A percentile compares a stretch with the other conserved stretches of the same genome.
Evolutionary conservation across 1,140 invertebrate species (phyloP).

Genomic region (Bombus terrestris): DNA sequence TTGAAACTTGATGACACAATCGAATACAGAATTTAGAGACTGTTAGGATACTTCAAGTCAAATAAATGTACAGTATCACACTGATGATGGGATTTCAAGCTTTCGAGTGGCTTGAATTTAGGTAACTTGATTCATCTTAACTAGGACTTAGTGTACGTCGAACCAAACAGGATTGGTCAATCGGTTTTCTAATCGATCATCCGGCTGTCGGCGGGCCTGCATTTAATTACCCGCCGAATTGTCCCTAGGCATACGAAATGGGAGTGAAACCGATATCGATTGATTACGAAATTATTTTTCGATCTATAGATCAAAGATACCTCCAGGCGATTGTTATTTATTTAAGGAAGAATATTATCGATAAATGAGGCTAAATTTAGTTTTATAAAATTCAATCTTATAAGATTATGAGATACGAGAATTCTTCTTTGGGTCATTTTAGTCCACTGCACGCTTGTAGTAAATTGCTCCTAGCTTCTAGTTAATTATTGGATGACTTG

Average conservation of each 20-base stretch:
- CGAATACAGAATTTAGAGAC: no score
- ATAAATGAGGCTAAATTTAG: no score
- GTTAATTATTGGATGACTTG: not conserved
- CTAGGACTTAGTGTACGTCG: not conserved
- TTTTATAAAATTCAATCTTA: no score
- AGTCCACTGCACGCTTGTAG: not conserved
- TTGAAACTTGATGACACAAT: no score
- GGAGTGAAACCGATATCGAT: conserved; percentile 38
- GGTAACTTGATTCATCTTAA: not conserved
- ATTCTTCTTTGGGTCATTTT: not conserved
- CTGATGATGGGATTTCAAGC: no score
- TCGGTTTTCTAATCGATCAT: conserved; percentile 40
- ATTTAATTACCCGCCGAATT: conserved; percentile 13
- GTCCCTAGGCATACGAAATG: conserved; percentile 3
- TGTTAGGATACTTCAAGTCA: no score
- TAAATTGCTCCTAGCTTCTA: no score
- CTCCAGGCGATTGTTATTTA: not conserved
- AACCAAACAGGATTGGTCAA: not conserved
- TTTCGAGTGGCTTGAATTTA: not conserved
- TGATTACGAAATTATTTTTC: not conserved
- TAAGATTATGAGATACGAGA: not conserved
- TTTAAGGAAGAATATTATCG: not conserved
- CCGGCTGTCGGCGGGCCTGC: not conserved
- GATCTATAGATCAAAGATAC: not conserved
- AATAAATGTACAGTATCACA: no score